Evolutionary conservation across 2,888 invertebrate species (phyloP).

Genomic region (Enchytraeus crypticus): DNA sequence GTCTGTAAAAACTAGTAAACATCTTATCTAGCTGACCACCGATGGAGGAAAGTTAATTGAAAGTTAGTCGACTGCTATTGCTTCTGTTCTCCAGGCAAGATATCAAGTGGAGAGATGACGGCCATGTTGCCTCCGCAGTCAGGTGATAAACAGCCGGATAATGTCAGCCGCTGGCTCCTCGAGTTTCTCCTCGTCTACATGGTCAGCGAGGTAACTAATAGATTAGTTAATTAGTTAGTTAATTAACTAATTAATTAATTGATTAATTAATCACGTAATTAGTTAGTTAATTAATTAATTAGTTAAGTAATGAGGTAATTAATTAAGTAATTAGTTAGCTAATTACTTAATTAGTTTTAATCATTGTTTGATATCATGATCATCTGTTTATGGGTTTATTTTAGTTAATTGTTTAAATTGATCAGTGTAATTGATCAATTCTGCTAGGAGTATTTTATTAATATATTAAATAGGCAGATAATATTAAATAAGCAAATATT

Average conservation of each 20-base stretch:
- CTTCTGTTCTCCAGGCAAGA: constrained; percentile 8
- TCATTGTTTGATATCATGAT: no score
- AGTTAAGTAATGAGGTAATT: neutral
- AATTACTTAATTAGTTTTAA: neutral
- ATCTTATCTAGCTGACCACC: no score
- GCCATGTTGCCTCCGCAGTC: constrained; percentile 65
- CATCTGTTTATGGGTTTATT: no score
- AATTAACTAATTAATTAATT: neutral
- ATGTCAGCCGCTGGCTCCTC: constrained; percentile 67
- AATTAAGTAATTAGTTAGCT: neutral
- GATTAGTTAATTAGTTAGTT: neutral
- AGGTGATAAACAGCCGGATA: constrained; percentile 75
- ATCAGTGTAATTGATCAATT: no score
- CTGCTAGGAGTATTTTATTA: no score
- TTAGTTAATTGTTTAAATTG: no score
- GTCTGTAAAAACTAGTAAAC: no score
- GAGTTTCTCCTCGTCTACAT: constrained; percentile 80
- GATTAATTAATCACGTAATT: neutral
- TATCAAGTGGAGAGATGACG: constrained; percentile 61
- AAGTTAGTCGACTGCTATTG: no score
- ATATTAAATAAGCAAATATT: no score
- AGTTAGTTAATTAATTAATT: no score
- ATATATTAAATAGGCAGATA: no score
- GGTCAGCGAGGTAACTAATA: constrained; percentile 64
- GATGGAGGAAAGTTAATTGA: no score